These are phyloP conservation scores for Dicycla oo DNA, from an alignment of 2,888 invertebrate species.

Conservation along the genomic window DNA sequence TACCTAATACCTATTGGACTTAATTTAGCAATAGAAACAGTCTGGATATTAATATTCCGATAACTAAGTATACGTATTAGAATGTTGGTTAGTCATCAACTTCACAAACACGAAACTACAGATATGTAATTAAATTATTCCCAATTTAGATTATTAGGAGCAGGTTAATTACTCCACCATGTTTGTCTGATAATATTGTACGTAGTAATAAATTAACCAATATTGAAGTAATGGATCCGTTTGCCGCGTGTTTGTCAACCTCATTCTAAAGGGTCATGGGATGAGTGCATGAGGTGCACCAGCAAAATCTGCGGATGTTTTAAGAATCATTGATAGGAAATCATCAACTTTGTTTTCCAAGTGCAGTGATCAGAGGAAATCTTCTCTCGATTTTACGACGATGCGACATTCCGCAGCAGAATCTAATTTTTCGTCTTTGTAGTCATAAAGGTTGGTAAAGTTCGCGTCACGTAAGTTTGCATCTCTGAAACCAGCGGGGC, in stretches of 20 bases:
- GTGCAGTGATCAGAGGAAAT: neutral
- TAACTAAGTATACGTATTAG: neutral
- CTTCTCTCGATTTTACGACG: neutral
- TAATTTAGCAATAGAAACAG: neutral
- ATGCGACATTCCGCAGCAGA: neutral
- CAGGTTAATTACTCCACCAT: conserved; percentile 6
- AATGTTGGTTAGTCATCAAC: conserved; percentile 25
- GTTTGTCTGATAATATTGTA: conserved; percentile 1
- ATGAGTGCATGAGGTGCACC: neutral
- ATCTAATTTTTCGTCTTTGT: neutral
- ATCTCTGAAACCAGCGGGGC: too few relatives aligned
- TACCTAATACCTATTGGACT: too few relatives aligned
- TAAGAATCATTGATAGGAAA: neutral
- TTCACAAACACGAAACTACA: conserved; percentile 28
- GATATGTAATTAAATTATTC: conserved; percentile 20
- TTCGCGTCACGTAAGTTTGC: too few relatives aligned
- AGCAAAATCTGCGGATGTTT: neutral
- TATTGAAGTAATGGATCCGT: too few relatives aligned
- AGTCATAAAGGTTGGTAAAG: neutral
- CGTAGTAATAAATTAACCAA: too few relatives aligned
- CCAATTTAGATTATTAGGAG: conserved; percentile 3
- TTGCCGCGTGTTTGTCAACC: too few relatives aligned
- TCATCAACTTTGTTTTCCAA: neutral
- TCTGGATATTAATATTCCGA: conserved; percentile 14
- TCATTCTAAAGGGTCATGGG: neutral